These are phyloP conservation scores for Hemichromis elongatus DNA, from an alignment of 2,113 vertebrate species.

Conservation along the genomic window DNA sequence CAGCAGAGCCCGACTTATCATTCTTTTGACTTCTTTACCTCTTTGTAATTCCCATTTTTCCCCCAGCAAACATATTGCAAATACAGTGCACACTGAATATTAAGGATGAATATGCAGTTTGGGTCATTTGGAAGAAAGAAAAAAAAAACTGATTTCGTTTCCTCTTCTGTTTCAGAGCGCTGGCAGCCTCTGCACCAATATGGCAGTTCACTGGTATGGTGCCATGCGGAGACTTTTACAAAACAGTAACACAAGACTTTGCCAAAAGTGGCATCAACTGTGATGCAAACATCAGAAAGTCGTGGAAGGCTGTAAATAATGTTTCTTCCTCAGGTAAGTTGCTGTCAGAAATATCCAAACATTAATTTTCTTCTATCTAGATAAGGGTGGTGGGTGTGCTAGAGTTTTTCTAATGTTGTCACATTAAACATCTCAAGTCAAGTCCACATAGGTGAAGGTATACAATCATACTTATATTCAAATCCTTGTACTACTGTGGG, in stretches of 20 bases:
- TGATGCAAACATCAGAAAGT: slow-evolving; percentile 79
- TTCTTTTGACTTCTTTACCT: not conserved
- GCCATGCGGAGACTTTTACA: slow-evolving; percentile 82
- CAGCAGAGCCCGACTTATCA: not conserved
- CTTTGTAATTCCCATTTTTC: not conserved
- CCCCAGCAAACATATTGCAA: not conserved
- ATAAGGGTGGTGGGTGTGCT: not conserved
- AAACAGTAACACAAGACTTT: slow-evolving; percentile 86
- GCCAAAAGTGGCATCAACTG: slow-evolving; percentile 78
- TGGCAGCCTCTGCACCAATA: slow-evolving; percentile 92
- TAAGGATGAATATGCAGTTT: not conserved
- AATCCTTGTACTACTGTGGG: not conserved
- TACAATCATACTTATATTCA: not conserved
- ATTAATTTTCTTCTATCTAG: not conserved
- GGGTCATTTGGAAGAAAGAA: not conserved
- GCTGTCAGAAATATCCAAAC: not conserved
- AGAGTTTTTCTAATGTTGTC: not conserved
- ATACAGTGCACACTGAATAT: not conserved
- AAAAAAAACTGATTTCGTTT: not conserved
- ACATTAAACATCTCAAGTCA: not conserved
- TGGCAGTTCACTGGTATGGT: slow-evolving; percentile 89
- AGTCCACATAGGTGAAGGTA: not conserved
- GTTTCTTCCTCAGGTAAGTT: slow-evolving; percentile 78
- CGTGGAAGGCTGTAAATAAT: slow-evolving; percentile 83
- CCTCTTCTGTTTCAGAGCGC: slow-evolving; percentile 75